A percentile compares a stretch with the other conserved stretches of the same genome.
These are phyloP conservation scores for Poliocrania exsul DNA, from an alignment of 2,797 vertebrate species.

Conservation along the genomic window DNA sequence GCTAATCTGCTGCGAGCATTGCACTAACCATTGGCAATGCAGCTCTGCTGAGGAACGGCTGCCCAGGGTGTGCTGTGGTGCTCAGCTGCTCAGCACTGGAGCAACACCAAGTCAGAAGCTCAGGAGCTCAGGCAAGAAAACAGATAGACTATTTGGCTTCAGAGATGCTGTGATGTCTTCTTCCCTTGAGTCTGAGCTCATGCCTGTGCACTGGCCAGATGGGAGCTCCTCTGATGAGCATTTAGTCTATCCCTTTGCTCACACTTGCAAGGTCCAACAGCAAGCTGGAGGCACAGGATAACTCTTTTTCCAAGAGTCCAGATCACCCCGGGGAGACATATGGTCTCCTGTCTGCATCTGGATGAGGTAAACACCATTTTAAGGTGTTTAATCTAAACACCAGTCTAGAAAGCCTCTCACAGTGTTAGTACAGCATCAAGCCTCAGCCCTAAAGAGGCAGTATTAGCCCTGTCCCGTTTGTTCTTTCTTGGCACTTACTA, in stretches of 20 bases:
- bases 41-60: not conserved
- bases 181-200: not conserved
- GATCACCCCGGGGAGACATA: not conserved
- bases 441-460: not conserved
- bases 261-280: not conserved
- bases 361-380: not conserved
- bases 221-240: not conserved
- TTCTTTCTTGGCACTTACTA: not conserved
- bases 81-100: not conserved
- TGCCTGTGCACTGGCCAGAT: not conserved
- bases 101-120: not conserved
- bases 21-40: not conserved
- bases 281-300: not conserved
- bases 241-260: not conserved
- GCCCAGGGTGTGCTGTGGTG: fast-evolving
- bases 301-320: not conserved
- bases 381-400: not conserved
- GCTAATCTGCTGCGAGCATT: not conserved
- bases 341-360: not conserved
- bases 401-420: not conserved
- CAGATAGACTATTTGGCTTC: not conserved
- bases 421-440: fast-evolving
- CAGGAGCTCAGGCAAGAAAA: not conserved
- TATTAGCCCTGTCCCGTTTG: not conserved
- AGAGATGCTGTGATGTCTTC: not conserved